These are phyloP conservation scores for Octopus bimaculoides DNA, from an alignment of 1,140 invertebrate genomes.

Conservation along the genomic window DNA sequence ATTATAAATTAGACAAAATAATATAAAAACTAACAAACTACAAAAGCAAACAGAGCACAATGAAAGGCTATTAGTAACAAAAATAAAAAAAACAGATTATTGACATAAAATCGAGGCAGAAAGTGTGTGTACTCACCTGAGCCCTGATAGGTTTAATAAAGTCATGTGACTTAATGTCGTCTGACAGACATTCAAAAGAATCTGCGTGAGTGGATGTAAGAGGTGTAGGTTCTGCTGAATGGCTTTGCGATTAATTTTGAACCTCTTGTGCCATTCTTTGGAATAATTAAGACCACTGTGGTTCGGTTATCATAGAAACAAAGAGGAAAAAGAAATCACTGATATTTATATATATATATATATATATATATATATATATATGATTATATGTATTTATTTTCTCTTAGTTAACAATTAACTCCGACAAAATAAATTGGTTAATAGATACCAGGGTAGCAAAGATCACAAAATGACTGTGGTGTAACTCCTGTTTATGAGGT, in stretches of 20 bases:
- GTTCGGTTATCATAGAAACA: not conserved
- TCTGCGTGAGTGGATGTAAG: conserved; percentile 51
- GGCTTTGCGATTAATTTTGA: conserved; percentile 31
- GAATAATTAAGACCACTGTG: conserved; percentile 54
- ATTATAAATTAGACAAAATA: not conserved
- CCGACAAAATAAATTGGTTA: not conserved
- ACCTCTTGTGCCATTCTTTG: conserved; percentile 52
- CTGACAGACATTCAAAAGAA: conserved; percentile 50
- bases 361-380: not conserved
- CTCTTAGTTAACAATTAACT: not conserved
- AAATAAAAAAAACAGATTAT: not conserved
- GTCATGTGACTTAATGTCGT: conserved; percentile 44
- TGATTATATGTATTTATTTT: not conserved
- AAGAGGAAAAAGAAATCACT: not conserved
- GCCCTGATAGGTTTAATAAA: conserved; percentile 48
- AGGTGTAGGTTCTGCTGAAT: conserved; percentile 50
- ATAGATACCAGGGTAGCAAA: not conserved
- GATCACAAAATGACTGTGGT: not conserved
- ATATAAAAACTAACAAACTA: not conserved
- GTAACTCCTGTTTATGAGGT: not conserved
- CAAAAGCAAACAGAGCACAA: not conserved
- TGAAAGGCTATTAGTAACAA: not conserved
- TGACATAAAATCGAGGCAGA: not conserved
- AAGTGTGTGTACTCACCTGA: conserved; percentile 32
- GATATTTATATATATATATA: not conserved